A percentile compares a stretch with the other conserved stretches of the same genome.
phyloP scores from a whole-genome alignment of 2,113 vertebrate species.

The Myotis yumanensis region DNA sequence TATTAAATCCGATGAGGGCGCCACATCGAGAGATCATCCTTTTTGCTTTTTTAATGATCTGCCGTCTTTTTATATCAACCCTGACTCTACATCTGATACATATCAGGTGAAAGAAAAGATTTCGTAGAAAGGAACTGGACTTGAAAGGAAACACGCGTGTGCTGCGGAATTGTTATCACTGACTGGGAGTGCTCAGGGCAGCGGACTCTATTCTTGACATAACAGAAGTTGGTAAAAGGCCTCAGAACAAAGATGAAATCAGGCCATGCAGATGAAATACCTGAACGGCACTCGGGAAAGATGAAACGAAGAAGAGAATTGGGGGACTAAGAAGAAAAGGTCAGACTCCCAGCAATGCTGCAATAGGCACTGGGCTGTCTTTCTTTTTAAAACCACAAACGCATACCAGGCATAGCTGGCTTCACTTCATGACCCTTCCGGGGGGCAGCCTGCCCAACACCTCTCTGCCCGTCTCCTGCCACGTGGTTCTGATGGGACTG shows the following conservation, averaged over 20 bases:
- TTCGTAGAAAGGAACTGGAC: not conserved
- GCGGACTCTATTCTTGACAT: not conserved
- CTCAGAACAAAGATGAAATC: conserved; percentile 16
- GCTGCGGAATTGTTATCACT: not conserved
- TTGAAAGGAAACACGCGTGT: not conserved
- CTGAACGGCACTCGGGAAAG: not conserved
- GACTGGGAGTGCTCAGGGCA: not conserved
- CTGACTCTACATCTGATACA: not conserved
- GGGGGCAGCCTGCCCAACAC: not conserved
- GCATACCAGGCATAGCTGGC: not conserved
- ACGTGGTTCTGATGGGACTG: not conserved
- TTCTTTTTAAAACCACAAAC: conserved; percentile 7
- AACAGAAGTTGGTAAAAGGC: not conserved
- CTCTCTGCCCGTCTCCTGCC: not conserved
- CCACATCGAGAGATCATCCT: not conserved
- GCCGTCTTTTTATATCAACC: not conserved
- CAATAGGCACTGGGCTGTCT: not conserved
- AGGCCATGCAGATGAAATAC: not conserved
- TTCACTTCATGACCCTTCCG: not conserved
- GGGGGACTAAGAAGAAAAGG: not conserved
- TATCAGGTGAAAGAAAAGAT: not conserved
- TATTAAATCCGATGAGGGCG: not conserved
- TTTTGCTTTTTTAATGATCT: conserved; percentile 11
- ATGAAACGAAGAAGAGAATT: not conserved
- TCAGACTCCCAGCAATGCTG: not conserved